These are phyloP conservation scores for Malurus cyaneus DNA, from an alignment of 2,113 vertebrate species.

Conservation along the genomic window DNA sequence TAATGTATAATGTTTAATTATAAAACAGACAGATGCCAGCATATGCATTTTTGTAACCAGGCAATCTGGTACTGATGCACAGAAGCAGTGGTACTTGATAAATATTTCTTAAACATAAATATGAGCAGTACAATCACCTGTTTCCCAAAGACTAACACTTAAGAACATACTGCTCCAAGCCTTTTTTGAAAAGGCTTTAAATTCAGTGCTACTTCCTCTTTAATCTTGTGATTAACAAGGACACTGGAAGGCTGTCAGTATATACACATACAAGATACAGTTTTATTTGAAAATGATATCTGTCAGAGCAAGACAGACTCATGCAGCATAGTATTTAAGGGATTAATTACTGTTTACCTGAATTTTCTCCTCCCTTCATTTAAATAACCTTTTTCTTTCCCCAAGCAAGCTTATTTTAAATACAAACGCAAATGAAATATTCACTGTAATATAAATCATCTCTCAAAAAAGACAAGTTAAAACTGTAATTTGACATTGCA, in stretches of 20 bases:
- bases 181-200: slow-evolving; percentile 14
- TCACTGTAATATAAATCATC: too few relatives aligned
- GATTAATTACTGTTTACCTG: neutral
- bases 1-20: neutral
- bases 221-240: neutral
- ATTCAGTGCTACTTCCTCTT: neutral
- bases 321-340: neutral
- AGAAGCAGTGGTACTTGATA: neutral
- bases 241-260: neutral
- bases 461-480: neutral
- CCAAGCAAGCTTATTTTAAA: neutral
- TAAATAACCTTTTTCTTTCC: neutral
- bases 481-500: neutral
- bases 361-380: neutral
- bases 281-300: neutral
- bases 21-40: neutral
- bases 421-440: neutral
- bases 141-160: slow-evolving; percentile 39
- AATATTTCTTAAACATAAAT: slow-evolving; percentile 33
- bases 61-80: neutral
- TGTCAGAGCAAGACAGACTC: neutral
- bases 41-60: neutral
- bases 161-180: neutral
- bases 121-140: slow-evolving; percentile 15
- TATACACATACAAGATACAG: neutral